A percentile compares a stretch with the other conserved stretches of the same genome.
Conservation (phyloP, 2,888 invertebrate species). For the Eristalis intricaria region DNA sequence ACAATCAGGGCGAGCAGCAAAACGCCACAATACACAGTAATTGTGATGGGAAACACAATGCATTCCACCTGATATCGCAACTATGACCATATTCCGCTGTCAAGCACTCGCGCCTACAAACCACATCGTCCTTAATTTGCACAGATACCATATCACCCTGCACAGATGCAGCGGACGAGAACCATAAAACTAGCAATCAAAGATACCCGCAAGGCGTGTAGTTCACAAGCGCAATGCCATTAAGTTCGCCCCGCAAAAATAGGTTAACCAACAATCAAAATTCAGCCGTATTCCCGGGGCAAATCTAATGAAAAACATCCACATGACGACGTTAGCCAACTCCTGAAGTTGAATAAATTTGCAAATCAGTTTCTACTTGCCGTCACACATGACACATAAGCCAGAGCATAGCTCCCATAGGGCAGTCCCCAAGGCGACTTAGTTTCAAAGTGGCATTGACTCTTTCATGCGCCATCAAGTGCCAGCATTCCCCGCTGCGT, state of each 20-base stretch:
- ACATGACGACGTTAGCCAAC: background rate
- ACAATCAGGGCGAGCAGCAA: too few relatives aligned
- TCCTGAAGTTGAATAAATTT: background rate
- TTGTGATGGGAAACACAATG: too few relatives aligned
- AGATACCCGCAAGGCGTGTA: background rate
- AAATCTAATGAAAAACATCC: background rate
- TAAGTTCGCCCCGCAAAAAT: background rate
- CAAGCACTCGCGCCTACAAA: too few relatives aligned
- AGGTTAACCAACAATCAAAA: background rate
- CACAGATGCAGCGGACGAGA: too few relatives aligned
- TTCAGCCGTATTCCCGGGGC: background rate
- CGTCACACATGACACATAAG: background rate
- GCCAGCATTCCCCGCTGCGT: background rate
- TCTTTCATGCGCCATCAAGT: constrained; percentile 1
- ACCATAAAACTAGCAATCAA: background rate
- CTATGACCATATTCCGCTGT: too few relatives aligned
- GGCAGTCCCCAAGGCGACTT: background rate
- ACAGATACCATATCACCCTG: too few relatives aligned
- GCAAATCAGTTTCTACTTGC: background rate
- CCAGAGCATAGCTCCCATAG: background rate
- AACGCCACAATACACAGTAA: too few relatives aligned
- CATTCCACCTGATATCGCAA: too few relatives aligned
- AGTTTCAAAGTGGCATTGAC: constrained; percentile 10
- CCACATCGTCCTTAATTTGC: too few relatives aligned
- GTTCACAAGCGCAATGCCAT: background rate